Conservation (phyloP, 2,113 vertebrate species). For the Sterna hirundo region DNA sequence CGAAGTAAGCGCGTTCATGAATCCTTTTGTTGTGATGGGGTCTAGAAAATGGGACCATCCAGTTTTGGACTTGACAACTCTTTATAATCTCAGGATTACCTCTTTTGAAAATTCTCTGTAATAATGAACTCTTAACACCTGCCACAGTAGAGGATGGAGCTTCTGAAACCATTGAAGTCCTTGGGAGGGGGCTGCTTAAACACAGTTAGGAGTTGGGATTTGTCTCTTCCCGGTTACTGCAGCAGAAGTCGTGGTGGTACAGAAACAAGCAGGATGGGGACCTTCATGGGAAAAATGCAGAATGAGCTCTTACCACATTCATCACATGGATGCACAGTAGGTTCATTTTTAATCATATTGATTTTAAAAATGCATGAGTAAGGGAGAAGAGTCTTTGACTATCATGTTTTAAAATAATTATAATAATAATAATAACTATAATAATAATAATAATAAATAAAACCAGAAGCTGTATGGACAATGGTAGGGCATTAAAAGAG, state of each 20-base stretch:
- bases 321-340: background rate
- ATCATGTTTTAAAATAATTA: background rate
- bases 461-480: background rate
- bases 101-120: background rate
- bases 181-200: background rate
- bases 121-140: background rate
- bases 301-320: background rate
- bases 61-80: background rate
- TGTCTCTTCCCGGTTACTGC: background rate
- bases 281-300: background rate
- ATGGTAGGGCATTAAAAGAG: background rate
- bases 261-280: background rate
- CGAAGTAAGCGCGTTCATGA: background rate
- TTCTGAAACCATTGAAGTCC: background rate
- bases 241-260: background rate
- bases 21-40: background rate
- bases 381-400: background rate
- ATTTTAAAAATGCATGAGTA: background rate
- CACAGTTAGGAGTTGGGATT: background rate
- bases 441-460: background rate
- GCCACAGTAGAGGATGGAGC: background rate
- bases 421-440: background rate
- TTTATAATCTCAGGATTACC: background rate
- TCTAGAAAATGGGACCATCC: background rate
- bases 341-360: slow-evolving; percentile 50